phyloP scores from a whole-genome alignment of 2,888 invertebrate genomes.

The Leptinotarsa rubiginosa region DNA sequence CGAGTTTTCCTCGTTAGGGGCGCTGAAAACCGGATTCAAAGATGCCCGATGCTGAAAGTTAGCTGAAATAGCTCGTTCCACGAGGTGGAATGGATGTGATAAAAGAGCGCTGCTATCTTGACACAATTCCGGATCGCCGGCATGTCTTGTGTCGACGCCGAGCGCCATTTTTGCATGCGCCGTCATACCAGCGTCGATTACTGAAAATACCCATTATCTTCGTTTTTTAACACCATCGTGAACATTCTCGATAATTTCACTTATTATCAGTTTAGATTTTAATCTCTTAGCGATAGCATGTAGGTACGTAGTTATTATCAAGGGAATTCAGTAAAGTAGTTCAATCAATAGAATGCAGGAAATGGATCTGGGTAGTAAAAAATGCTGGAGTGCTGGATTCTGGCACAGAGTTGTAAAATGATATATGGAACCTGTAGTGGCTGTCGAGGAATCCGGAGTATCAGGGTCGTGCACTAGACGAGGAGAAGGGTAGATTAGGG shows the following conservation, averaged over 20 bases:
- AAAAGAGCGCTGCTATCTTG: slow-evolving; percentile 14
- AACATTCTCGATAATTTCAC: background rate
- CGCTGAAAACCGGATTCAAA: slow-evolving; percentile 41
- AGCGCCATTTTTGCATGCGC: slow-evolving; percentile 7
- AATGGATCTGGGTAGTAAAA: slow-evolving; percentile 2
- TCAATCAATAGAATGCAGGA: slow-evolving; percentile 17
- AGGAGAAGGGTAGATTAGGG: background rate
- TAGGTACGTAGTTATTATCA: background rate
- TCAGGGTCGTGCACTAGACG: background rate
- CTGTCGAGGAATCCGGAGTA: background rate
- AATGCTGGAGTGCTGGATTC: slow-evolving; percentile 8
- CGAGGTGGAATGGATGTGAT: slow-evolving; percentile 13
- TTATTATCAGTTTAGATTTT: background rate
- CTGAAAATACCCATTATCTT: background rate
- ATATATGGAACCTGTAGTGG: slow-evolving; percentile 13
- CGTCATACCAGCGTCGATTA: background rate
- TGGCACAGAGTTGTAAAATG: slow-evolving; percentile 11
- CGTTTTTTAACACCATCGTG: background rate
- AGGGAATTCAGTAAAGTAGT: background rate
- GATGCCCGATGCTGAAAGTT: slow-evolving; percentile 17
- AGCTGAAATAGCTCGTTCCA: slow-evolving; percentile 11
- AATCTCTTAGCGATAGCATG: background rate
- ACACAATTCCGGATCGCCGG: background rate
- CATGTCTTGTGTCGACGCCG: slow-evolving; percentile 9
- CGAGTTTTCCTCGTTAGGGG: slow-evolving; percentile 48